Base-by-base conservation (phyloP, 2,888 invertebrate genomes). In the Achlya flavicornis region DNA sequence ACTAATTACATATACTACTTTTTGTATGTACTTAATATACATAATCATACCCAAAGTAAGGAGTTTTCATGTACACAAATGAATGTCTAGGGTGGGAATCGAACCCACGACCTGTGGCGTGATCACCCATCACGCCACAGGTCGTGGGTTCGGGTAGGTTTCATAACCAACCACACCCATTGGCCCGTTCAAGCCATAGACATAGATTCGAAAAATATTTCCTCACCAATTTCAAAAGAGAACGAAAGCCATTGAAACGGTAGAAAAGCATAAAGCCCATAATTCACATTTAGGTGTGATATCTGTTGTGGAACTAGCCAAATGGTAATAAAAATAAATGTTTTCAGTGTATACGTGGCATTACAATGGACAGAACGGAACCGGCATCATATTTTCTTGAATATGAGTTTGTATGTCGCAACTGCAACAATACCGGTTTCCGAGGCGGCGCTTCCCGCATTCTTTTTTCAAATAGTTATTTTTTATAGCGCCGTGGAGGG, bases 351-450 rank as follows among this genome's bases (percentile, higher is more conserved):
- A 72, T 71, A 76, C 66, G 63, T 66, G 66, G 73, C 77, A 68
- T 76, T 74, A 79, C 80, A 83, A 83, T 77, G 77, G 77, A 70
- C 77, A 76, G 57, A 61, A 61, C 60, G 69, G 75, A 81, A 83
- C 78, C 76, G 76, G 73, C 77, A 76, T 82, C 84, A 84, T 87
- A 87, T 87, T 84, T 87, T 80, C 83, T 81, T 81, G 84, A 81
- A 85, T 84, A 84, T 80, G 82, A 85, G 80, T 74, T 68, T 69
- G 70, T 53, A 53, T 53, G 53, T 53, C 53, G 16, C 46, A 46
- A 68, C 70, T 69, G 69, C 81, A 78, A 84, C 78, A 78, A 80
- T 85, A 73, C 79, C 72, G 70, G 77, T 72, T 83, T 81, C 85
- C 80, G 83, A 80, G 79, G 75, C 74, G 73, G 53, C 64, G 66